Conservation (phyloP, 2,797 vertebrate genomes). For the Remorina albescens region DNA sequence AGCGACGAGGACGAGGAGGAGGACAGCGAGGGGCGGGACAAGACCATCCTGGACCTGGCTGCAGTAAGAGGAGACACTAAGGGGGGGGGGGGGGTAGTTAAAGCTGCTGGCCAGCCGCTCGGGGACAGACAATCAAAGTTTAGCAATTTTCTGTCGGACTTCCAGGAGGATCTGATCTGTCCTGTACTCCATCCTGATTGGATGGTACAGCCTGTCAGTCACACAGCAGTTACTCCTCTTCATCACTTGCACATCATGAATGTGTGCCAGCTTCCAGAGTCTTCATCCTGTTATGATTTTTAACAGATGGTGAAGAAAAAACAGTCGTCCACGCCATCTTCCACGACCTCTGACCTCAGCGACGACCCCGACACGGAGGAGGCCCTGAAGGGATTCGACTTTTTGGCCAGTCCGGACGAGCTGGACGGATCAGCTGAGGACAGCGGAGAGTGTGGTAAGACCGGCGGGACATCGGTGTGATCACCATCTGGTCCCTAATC, state of each 20-base stretch:
- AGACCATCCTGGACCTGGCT: conserved; percentile 88
- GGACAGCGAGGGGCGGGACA: conserved; percentile 89
- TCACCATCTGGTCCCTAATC: no score
- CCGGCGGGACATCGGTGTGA: no score
- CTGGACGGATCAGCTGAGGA: conserved; percentile 86
- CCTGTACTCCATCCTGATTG: no score
- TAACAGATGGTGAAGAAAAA: conserved; percentile 92
- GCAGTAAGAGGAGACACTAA: conserved; percentile 84
- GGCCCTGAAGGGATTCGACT: conserved; percentile 95
- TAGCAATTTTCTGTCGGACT: no score
- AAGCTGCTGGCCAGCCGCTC: no score
- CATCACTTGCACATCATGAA: background rate
- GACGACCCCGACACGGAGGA: conserved; percentile 95
- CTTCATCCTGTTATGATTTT: background rate
- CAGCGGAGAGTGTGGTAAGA: conserved; percentile 65
- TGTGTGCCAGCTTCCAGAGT: background rate
- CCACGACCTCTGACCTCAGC: conserved; percentile 85
- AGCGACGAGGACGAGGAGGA: conserved; percentile 95
- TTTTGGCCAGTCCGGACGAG: conserved; percentile 90
- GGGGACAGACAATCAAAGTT: no score
- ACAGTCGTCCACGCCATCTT: conserved; percentile 68
- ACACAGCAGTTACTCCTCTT: no score
- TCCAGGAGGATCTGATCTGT: no score
- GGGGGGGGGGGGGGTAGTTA: no score
- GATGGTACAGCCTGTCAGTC: no score